Base-by-base conservation (phyloP, 2,797 vertebrate species). In the Acanthis flammea region DNA sequence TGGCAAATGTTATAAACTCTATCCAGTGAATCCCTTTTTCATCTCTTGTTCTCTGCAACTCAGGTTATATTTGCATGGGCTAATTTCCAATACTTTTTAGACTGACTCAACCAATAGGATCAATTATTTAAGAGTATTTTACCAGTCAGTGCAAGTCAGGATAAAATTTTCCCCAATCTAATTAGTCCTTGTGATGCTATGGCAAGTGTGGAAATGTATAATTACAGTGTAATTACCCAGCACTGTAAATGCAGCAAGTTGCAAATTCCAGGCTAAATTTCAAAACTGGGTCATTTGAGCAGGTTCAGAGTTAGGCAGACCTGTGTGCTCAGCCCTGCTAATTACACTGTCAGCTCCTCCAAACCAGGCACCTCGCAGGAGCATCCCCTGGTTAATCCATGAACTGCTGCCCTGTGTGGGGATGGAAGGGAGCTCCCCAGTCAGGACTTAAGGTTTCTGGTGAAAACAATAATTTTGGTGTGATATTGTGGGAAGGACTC, bases 251-350 rank as follows among this genome's bases (percentile, higher is more conserved):
- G 67, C 62, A 77, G 75, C 77, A 88, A 88, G 73, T 86, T 81
- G 89, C 54, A 94, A 92, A 96, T 96, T 92, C 95, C 63, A 73
- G 95, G 89, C 85, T 96, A 82, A 94, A 94, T 97, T 96, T 96
- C 91, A 94, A 86, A 96, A 90, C 2, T 75, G 67, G 89, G 57
- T 86, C 86, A 68, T 91, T 66, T 90, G 66, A 94, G 63, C 27
- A 27, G 87, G 79, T 84, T 92, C 87, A 94, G 67, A 94, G 92
- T 84, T 81, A 78, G 91, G 94, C 60, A 96, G 91, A 94, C 79
- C 94, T 91, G 76, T 88, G 88, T 91, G 76, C 68, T 95, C 33
- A 53, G 65, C 73, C 60, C 70, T 84, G 85, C 19, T 75, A 88
- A 94, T 96, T 84, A 76, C 17, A 27, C 28, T 94, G 87, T 81